Conservation (phyloP, 2,113 vertebrate species). For the Triplophysa dalaica region DNA sequence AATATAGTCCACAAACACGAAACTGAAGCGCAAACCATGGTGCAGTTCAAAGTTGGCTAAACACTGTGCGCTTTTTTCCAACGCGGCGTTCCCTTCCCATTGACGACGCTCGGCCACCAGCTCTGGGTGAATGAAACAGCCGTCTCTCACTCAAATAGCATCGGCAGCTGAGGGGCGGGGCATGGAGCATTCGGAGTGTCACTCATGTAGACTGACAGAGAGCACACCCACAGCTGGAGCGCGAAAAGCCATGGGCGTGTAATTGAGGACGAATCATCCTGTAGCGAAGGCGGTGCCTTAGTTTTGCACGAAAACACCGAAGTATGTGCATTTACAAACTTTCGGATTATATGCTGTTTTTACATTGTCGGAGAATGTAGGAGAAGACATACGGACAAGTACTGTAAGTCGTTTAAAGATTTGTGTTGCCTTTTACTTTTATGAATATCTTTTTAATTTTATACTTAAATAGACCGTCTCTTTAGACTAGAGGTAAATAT, state of each 20-base stretch:
- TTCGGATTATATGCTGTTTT: background rate
- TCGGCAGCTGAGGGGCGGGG: conserved; percentile 70
- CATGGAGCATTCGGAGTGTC: conserved; percentile 51
- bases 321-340: background rate
- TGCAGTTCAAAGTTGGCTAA: conserved; percentile 68
- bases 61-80: conserved; percentile 67
- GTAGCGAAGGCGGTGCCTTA: conserved; percentile 30
- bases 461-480: background rate
- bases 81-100: conserved; percentile 70
- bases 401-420: background rate
- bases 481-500: background rate
- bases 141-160: conserved; percentile 85
- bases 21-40: conserved; percentile 84
- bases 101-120: conserved; percentile 67
- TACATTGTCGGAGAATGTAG: background rate
- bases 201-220: conserved; percentile 71
- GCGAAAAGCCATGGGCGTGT: background rate
- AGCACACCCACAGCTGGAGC: conserved; percentile 54
- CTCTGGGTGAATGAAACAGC: conserved; percentile 80
- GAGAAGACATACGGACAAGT: background rate
- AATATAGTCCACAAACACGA: conserved; percentile 87
- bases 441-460: background rate
- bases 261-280: conserved; percentile 49
- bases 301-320: background rate
- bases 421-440: background rate